phyloP scores from a whole-genome alignment of 2,888 invertebrate genomes.

The Hydrotaea diabolus region DNA sequence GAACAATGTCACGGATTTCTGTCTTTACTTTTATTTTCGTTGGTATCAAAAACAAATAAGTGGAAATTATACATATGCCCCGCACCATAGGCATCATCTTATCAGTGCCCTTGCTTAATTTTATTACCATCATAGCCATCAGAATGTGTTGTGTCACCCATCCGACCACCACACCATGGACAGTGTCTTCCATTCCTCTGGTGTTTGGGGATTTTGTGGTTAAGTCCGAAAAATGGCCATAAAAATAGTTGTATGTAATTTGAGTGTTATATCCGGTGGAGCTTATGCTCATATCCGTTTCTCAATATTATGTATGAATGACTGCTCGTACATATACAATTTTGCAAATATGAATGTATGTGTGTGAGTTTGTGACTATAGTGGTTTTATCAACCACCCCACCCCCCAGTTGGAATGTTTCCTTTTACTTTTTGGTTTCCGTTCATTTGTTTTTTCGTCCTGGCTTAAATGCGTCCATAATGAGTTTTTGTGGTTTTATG shows the following conservation, averaged over 20 bases:
- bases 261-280: constrained; percentile 44
- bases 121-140: not conserved
- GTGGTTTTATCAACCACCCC: not conserved
- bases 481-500: constrained; percentile 70
- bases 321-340: not conserved
- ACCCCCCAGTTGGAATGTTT: not conserved
- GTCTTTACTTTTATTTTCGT: not conserved
- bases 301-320: not conserved
- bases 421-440: not conserved
- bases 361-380: not conserved
- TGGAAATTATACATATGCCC: not conserved
- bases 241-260: constrained; percentile 67
- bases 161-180: not conserved
- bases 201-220: constrained; percentile 43
- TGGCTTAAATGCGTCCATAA: constrained; percentile 65
- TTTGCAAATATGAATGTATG: constrained; percentile 11
- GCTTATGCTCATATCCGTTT: constrained; percentile 26
- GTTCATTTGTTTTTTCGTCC: not conserved
- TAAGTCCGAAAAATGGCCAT: constrained; percentile 50
- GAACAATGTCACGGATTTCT: constrained; percentile 1
- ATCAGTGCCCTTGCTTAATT: not conserved
- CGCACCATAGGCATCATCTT: not conserved
- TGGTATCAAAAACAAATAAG: not conserved
- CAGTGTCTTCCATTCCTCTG: constrained; percentile 18
- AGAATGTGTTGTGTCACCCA: not conserved